Conservation (phyloP, 2,888 invertebrate genomes). For the Parthenolecanium corni region DNA sequence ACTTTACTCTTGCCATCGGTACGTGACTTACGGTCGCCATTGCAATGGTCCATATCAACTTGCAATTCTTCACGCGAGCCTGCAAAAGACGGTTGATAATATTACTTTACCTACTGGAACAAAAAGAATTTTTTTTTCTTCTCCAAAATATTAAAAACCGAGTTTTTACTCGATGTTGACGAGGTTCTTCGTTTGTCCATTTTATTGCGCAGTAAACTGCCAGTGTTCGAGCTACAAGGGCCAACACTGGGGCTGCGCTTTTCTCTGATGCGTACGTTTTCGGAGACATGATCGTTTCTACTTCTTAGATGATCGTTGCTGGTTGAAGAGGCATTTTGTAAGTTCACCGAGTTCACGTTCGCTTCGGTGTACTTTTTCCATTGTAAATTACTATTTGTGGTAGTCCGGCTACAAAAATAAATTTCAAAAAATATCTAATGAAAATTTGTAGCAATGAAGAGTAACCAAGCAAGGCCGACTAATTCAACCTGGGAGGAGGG, state of each 20-base stretch:
- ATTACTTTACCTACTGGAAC: background rate
- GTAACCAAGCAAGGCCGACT: too few relatives aligned
- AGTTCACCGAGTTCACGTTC: slow-evolving; percentile 36
- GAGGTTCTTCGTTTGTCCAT: slow-evolving; percentile 23
- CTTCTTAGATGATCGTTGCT: background rate
- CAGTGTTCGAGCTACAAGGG: slow-evolving; percentile 27
- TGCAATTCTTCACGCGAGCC: slow-evolving; percentile 35
- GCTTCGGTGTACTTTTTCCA: slow-evolving; percentile 43
- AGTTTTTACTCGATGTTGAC: slow-evolving; percentile 19
- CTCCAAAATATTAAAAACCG: background rate
- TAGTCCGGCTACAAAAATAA: background rate
- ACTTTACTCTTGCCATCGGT: slow-evolving; percentile 47
- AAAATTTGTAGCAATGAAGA: background rate
- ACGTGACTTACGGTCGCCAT: slow-evolving; percentile 33
- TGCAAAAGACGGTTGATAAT: slow-evolving; percentile 6
- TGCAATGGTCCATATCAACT: slow-evolving; percentile 34
- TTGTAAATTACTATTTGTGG: slow-evolving; percentile 34
- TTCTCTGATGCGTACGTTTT: slow-evolving; percentile 36
- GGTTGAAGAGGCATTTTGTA: slow-evolving; percentile 9
- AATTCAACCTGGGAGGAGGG: too few relatives aligned
- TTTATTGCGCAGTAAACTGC: slow-evolving; percentile 19
- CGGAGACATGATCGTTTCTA: background rate
- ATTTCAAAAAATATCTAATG: slow-evolving; percentile 37
- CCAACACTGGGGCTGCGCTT: slow-evolving; percentile 38
- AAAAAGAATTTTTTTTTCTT: background rate